Conservation (phyloP, 2,797 vertebrate genomes). For the Buceros bicornis region DNA sequence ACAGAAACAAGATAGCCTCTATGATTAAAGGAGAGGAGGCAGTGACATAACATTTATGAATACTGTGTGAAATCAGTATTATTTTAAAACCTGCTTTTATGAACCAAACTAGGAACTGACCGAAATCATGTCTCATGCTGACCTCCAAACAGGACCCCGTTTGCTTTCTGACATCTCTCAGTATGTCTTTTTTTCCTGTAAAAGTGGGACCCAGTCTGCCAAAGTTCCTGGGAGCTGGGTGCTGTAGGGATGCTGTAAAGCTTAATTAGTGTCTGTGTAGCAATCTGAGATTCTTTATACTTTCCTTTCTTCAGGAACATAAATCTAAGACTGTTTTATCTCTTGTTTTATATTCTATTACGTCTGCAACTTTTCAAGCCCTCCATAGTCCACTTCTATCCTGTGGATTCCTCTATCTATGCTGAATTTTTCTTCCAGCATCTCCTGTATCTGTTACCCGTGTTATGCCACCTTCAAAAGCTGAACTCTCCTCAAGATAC, state of each 20-base stretch:
- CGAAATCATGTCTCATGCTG: not conserved
- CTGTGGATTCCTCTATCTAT: not conserved
- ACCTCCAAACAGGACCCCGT: not conserved
- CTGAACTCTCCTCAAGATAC: not conserved
- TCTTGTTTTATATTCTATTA: not conserved
- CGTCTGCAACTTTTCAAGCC: not conserved
- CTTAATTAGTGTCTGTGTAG: not conserved
- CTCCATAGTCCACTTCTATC: not conserved
- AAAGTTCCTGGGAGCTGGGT: not conserved
- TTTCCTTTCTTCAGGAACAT: not conserved
- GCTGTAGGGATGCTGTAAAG: not conserved
- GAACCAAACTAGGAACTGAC: not conserved
- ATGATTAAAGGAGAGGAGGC: not conserved
- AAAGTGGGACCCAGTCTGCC: not conserved
- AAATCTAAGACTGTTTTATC: not conserved
- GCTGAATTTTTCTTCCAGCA: not conserved
- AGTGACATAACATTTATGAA: not conserved
- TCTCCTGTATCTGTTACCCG: not conserved
- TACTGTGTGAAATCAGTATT: not conserved
- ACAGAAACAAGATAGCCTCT: not conserved
- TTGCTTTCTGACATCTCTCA: not conserved
- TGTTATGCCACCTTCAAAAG: not conserved
- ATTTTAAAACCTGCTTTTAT: conserved; percentile 15
- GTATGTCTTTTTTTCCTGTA: not conserved
- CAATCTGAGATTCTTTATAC: not conserved